Evolutionary conservation across 1,140 invertebrate species (phyloP).

Genomic region (Melanaphis sacchari): DNA sequence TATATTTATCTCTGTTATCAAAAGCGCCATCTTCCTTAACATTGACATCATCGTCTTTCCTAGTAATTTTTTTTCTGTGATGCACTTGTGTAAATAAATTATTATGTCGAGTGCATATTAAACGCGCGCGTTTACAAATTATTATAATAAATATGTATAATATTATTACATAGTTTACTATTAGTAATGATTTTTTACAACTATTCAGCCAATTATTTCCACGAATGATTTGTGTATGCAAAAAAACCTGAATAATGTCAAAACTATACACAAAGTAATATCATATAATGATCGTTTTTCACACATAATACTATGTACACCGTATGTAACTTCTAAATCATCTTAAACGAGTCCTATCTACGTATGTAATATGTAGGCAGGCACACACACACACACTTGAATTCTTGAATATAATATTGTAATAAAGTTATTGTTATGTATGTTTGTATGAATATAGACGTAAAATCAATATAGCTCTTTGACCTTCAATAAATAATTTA

Average conservation of each 20-base stretch:
- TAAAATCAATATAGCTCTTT: conserved; percentile 1
- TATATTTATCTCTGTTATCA: not conserved
- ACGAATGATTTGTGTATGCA: not conserved
- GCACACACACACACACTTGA: not conserved
- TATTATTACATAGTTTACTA: not conserved
- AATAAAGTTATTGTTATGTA: not conserved
- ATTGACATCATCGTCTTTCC: not conserved
- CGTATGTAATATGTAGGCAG: not conserved
- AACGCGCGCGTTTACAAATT: not conserved
- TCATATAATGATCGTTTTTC: not conserved
- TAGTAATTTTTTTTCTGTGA: not conserved
- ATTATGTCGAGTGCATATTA: not conserved
- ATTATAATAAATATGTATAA: not conserved
- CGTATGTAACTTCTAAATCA: not conserved
- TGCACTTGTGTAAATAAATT: not conserved
- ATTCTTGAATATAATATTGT: not conserved
- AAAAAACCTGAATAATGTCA: not conserved
- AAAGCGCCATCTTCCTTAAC: not conserved
- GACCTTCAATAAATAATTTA: conserved; percentile 30
- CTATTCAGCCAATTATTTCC: not conserved
- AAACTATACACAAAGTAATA: not conserved
- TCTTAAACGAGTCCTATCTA: not conserved
- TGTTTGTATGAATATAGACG: not conserved
- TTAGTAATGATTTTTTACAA: not conserved
- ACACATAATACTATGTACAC: not conserved